phyloP scores from a whole-genome alignment of 2,113 vertebrate species.

The Emydura subglobosa region DNA sequence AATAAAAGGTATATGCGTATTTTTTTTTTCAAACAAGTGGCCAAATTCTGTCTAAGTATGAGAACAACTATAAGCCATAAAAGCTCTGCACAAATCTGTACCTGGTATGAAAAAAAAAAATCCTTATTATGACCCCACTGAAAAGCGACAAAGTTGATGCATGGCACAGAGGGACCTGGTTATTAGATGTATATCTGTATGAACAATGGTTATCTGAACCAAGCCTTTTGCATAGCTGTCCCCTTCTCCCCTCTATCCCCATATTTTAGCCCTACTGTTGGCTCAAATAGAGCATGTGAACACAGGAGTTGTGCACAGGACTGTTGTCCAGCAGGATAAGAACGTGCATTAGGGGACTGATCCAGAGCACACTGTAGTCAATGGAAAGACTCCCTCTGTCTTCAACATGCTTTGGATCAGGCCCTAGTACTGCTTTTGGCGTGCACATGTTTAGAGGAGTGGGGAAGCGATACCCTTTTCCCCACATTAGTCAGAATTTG shows the following conservation, averaged over 20 bases:
- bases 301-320: neutral
- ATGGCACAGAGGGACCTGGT: neutral
- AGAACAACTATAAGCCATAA: slow-evolving; percentile 14
- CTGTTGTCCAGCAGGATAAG: neutral
- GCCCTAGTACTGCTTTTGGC: neutral
- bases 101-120: slow-evolving; percentile 15
- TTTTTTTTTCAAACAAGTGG: neutral
- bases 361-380: neutral
- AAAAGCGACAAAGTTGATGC: slow-evolving; percentile 10
- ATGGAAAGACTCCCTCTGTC: neutral
- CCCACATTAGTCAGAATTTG: neutral
- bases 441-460: neutral
- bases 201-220: neutral
- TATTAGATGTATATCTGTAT: neutral
- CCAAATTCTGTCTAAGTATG: slow-evolving; percentile 58
- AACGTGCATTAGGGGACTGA: neutral
- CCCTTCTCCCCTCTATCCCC: neutral
- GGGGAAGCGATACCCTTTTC: neutral
- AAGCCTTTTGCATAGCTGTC: neutral
- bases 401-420: neutral
- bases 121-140: slow-evolving; percentile 34
- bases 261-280: neutral
- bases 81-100: slow-evolving; percentile 43
- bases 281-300: neutral
- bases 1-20: slow-evolving; percentile 57